A percentile compares a stretch with the other conserved stretches of the same genome.
These are phyloP conservation scores for Eupithecia vulgata DNA, from an alignment of 2,888 invertebrate species.

Conservation along the genomic window DNA sequence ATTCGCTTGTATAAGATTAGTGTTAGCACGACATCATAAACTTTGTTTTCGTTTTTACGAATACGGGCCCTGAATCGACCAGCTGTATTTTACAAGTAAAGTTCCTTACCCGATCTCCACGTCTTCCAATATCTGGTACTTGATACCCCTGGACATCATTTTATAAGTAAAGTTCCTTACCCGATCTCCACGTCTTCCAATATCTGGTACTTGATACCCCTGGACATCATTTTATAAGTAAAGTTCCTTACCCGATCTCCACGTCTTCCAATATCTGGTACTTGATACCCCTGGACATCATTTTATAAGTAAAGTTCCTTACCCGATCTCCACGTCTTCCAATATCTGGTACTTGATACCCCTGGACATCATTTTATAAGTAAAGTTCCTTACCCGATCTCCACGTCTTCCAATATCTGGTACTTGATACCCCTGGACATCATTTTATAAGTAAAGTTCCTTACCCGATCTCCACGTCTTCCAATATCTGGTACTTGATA, in stretches of 20 bases:
- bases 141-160: slow-evolving; percentile 66
- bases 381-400: slow-evolving; percentile 63
- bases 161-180: slow-evolving; percentile 55
- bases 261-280: slow-evolving; percentile 68
- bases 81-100: not conserved
- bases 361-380: slow-evolving; percentile 59
- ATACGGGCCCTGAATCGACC: too few relatives aligned
- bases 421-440: slow-evolving; percentile 66
- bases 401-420: slow-evolving; percentile 65
- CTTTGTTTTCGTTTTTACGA: too few relatives aligned
- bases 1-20: too few relatives aligned
- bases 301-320: slow-evolving; percentile 52
- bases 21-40: too few relatives aligned
- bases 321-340: slow-evolving; percentile 70
- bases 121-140: slow-evolving; percentile 68
- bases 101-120: slow-evolving; percentile 67
- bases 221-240: slow-evolving; percentile 57
- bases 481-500: slow-evolving; percentile 68
- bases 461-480: slow-evolving; percentile 70
- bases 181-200: slow-evolving; percentile 68
- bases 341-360: slow-evolving; percentile 68
- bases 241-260: slow-evolving; percentile 66
- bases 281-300: slow-evolving; percentile 66
- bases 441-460: slow-evolving; percentile 34
- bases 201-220: slow-evolving; percentile 67